Percentiles rank a stretch among this genome's conserved stretches.
phyloP scores from a whole-genome alignment of 2,113 vertebrate genomes.

The Sylvia atricapilla region DNA sequence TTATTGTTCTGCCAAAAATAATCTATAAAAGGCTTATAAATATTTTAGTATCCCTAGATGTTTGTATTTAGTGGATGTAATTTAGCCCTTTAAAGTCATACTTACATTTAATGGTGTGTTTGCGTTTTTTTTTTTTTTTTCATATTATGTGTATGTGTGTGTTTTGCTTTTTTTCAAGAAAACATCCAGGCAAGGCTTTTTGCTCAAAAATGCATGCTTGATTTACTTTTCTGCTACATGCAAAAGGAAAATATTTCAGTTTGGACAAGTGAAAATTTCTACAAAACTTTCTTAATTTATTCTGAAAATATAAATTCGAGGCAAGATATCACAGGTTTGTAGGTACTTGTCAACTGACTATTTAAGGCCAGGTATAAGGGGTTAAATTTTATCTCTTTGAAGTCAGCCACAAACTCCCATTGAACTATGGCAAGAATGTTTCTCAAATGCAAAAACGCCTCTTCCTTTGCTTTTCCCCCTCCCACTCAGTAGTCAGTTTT shows the following conservation, averaged over 20 bases:
- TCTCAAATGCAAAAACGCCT: neutral
- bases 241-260: neutral
- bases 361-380: neutral
- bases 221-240: neutral
- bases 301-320: neutral
- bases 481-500: neutral
- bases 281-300: neutral
- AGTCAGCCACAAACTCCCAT: neutral
- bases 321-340: neutral
- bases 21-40: neutral
- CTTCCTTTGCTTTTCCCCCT: neutral
- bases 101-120: neutral
- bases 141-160: no score
- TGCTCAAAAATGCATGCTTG: neutral
- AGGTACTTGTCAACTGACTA: neutral
- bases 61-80: neutral
- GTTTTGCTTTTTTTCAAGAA: neutral
- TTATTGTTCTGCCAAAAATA: neutral
- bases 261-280: neutral
- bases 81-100: neutral
- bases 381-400: neutral
- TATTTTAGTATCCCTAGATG: neutral
- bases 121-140: neutral
- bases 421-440: neutral
- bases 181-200: accelerated